Base-by-base conservation (phyloP, 2,888 invertebrate genomes). In the Pimpla rufipes region DNA sequence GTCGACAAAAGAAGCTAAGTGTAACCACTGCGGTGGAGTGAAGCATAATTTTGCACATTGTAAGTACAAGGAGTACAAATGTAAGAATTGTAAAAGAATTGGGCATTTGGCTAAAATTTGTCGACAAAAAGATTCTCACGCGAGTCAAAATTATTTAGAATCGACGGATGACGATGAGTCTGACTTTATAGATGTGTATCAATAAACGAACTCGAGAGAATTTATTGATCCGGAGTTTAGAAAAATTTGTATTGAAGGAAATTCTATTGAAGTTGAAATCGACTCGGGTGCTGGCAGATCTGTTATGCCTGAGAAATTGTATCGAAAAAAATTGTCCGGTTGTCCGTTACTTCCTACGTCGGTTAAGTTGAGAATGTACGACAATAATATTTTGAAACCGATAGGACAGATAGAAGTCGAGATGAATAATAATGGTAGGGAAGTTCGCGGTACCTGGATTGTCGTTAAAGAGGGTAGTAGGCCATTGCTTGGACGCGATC, bases 281-380 rank as follows among this genome's bases (percentile, higher is more conserved):
- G 84, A 87, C 78, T 87, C 88, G 70, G 90, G 90, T 66, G 89
- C 89, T 5, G 87, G 88, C 62, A 79, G 85, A 47, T 85, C 84
- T 0, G 85, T 86, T 18, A 68, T 68, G 55, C 59, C 68, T 4
- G 37, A 78, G 16, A 35, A 5, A 52, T 1, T 59, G 8, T 45
- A 66, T 18, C 42, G 64, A 64, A 37, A 64, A 64, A 42, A 64
- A 42, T 40, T 42, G 16, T 5, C 18, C 21, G 42, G 21, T 42
- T 42, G 64, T 64, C 64, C 64, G 18, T 18, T 64, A 42, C 18
- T 42, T 37, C 42, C 64, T 18, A 82, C 79, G 6, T 21, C 29
- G 10, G 73, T 78, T 23, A 74, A 79, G 13, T 68, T 84, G 23
- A 52, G 66, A 21, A 77, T 76, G 4, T 82, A 84, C 45, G 76